Evolutionary conservation across 2,797 vertebrate species (phyloP).

Genomic region (Chelidonichthys spinosus): DNA sequence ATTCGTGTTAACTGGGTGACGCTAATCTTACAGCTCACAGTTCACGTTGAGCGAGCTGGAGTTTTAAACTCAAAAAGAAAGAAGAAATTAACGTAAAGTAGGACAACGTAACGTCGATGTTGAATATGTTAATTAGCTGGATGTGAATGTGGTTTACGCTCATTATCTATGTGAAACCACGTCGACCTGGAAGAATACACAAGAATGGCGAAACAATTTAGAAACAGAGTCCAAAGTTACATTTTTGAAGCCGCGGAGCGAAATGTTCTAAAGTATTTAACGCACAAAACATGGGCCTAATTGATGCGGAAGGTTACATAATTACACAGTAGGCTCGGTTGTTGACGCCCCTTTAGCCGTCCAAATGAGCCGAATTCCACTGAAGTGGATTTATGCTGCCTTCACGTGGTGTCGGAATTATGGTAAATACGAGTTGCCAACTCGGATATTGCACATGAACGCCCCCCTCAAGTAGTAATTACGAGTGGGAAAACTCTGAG

Average conservation of each 20-base stretch:
- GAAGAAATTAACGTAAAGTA: neutral
- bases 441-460: no score
- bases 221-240: neutral
- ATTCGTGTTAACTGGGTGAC: neutral
- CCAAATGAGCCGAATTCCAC: no score
- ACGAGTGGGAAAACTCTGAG: no score
- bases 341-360: neutral
- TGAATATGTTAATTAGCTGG: neutral
- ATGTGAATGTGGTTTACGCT: neutral
- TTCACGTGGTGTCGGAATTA: no score
- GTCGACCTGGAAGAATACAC: neutral
- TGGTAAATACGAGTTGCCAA: no score
- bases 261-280: neutral
- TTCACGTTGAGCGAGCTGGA: neutral
- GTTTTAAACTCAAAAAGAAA: no score
- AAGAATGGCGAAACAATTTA: neutral
- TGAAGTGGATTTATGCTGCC: no score
- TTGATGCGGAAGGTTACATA: neutral
- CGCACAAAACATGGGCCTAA: neutral
- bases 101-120: neutral
- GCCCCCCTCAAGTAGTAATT: no score
- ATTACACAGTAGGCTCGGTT: neutral
- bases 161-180: neutral
- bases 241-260: neutral
- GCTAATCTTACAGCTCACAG: accelerated